phyloP scores from a whole-genome alignment of 2,888 invertebrate genomes.

The Drosophila koepferae region DNA sequence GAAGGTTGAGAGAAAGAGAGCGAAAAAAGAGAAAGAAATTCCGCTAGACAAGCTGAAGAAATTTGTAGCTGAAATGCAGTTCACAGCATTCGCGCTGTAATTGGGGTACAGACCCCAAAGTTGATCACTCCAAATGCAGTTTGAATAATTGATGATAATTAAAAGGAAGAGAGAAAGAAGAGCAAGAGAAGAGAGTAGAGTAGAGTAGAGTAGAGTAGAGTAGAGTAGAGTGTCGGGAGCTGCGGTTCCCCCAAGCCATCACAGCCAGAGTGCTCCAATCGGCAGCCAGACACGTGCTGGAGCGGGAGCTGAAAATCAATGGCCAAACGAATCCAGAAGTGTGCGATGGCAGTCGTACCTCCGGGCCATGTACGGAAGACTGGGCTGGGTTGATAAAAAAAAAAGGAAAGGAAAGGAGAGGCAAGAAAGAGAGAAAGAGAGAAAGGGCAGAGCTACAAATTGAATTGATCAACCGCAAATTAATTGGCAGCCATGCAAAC shows the following conservation, averaged over 20 bases:
- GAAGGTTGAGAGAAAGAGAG: background rate
- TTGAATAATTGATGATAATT: conserved; percentile 85
- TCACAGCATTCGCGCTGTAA: conserved; percentile 56
- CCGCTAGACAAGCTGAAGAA: background rate
- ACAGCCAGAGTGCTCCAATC: background rate
- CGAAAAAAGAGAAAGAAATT: background rate
- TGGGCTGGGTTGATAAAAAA: background rate
- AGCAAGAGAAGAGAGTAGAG: conserved; percentile 32
- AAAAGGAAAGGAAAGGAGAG: background rate
- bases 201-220: conserved; percentile 8
- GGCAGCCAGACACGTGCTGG: conserved; percentile 32
- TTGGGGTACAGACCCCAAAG: conserved; percentile 81
- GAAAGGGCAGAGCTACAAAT: conserved; percentile 74
- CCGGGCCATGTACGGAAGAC: background rate
- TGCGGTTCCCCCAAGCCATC: conserved; percentile 27
- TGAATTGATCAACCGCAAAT: conserved; percentile 85
- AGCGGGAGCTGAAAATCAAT: conserved; percentile 69
- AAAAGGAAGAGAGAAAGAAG: conserved; percentile 53
- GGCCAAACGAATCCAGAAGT: conserved; percentile 76
- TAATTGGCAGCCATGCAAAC: conserved; percentile 83
- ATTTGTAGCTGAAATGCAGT: conserved; percentile 26
- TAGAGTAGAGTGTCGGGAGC: conserved; percentile 42
- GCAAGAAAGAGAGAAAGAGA: background rate
- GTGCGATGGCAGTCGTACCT: conserved; percentile 34
- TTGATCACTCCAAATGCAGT: conserved; percentile 84